Base-by-base conservation (phyloP, 2,888 invertebrate genomes). In the Podotricha telesiphe region DNA sequence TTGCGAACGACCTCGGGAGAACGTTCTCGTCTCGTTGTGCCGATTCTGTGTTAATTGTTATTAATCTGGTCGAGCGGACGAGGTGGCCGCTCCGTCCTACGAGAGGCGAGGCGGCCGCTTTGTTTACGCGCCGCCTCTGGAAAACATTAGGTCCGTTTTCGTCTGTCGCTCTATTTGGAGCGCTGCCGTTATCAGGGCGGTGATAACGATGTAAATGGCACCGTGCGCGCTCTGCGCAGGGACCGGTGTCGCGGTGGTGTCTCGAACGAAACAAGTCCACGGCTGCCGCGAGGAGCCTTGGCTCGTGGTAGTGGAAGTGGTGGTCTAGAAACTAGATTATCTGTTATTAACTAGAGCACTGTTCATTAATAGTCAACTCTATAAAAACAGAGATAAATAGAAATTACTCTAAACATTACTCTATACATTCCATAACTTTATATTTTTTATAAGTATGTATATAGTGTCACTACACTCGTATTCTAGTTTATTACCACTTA, bases 121-220 rank as follows among this genome's bases (percentile, higher is more conserved):
- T 72, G 56, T 68, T 74, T 62, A 20, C 37, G 58, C 47, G 53
- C 20, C 59, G 56, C 62, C 61, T 59, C 65, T 40, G 69, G 58
- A 63, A 48, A 48, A 56, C 63, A 58, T 65, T 66, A 69, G 68
- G 67, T 48, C 34, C 77, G 80, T 80, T 80, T 79, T 76, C 80
- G 77, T 83, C 83, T 82, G 81, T 80, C 78, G 78, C 79, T 82
- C 82, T 79, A 76, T 80, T 81, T 75, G 77, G 80, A 78, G 78
- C 76, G 77, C 79, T 78, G 78, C 78, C 78, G 85, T 89, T 91
- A 90, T 91, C 91, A 87, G 77, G 75, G 55, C 62, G 61, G 70
- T 91, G 92, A 92, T 92, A 92, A 91, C 87, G 83, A 85, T 76
- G 79, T 74, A 82, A 85, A 87, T 80, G 74, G 76, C 73, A 77